Conservation (phyloP, 2,113 vertebrate genomes). For the Mionectes macconnelli region DNA sequence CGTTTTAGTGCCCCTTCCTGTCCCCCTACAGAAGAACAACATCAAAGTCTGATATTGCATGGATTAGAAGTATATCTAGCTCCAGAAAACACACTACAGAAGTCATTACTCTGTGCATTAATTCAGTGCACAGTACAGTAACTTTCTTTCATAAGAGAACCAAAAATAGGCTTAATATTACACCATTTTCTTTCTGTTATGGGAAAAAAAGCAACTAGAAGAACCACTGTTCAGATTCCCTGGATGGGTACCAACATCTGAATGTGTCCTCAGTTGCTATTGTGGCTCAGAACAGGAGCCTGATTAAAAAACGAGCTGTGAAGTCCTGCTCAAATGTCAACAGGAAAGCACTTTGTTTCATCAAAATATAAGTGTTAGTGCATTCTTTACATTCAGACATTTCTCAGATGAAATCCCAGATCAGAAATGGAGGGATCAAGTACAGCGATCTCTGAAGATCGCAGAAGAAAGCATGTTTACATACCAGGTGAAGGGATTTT, state of each 20-base stretch:
- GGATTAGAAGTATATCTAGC: neutral
- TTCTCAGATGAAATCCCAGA: neutral
- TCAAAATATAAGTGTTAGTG: neutral
- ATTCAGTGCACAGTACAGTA: neutral
- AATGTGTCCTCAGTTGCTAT: neutral
- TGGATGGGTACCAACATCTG: neutral
- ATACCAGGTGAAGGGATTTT: neutral
- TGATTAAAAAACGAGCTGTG: fast-evolving
- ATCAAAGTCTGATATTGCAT: neutral
- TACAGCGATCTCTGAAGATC: neutral
- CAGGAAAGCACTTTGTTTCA: neutral
- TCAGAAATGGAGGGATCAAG: neutral
- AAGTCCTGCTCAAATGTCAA: neutral
- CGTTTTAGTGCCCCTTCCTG: neutral
- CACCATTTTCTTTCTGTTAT: neutral
- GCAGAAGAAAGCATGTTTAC: neutral
- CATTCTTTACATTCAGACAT: neutral
- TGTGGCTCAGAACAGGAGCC: neutral
- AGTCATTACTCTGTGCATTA: neutral
- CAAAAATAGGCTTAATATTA: neutral
- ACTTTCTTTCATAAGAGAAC: neutral
- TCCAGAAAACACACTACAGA: neutral
- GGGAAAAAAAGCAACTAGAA: neutral
- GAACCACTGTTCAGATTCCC: neutral
- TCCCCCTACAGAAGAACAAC: neutral